Evolutionary conservation across 2,888 invertebrate genomes (phyloP).

Genomic region (Aspidiotus destructor): DNA sequence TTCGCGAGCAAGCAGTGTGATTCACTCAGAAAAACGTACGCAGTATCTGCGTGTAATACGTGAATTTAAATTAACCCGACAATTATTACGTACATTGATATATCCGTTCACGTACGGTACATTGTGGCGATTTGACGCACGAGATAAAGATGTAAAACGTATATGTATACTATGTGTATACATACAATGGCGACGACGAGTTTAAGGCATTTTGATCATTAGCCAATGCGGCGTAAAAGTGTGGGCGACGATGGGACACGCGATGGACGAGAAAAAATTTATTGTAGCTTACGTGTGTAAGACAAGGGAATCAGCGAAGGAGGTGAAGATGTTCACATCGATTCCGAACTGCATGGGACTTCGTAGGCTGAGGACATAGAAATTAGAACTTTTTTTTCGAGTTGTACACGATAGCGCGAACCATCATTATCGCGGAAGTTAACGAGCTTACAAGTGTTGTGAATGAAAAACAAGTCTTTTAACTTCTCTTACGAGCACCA

Average conservation of each 20-base stretch:
- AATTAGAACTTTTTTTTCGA: too few relatives aligned
- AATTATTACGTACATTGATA: constrained; percentile 29
- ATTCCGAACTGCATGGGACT: too few relatives aligned
- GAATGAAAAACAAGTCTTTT: too few relatives aligned
- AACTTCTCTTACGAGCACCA: too few relatives aligned
- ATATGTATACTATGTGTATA: too few relatives aligned
- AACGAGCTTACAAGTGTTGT: too few relatives aligned
- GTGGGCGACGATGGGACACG: not conserved
- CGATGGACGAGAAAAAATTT: constrained; percentile 3
- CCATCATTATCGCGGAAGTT: too few relatives aligned
- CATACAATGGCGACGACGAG: not conserved
- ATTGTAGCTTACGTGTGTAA: not conserved
- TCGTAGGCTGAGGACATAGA: too few relatives aligned
- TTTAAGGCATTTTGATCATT: constrained; percentile 13
- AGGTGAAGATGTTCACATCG: too few relatives aligned
- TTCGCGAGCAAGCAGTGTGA: not conserved
- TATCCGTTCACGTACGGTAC: constrained; percentile 25
- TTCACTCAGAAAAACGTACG: constrained; percentile 7
- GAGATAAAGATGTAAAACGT: constrained; percentile 5
- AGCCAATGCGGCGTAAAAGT: constrained; percentile 16
- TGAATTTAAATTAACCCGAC: constrained; percentile 29
- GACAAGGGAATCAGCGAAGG: too few relatives aligned
- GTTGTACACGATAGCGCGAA: too few relatives aligned
- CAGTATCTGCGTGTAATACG: constrained; percentile 20
- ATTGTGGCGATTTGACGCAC: constrained; percentile 13